These are phyloP conservation scores for Rousettus madagascariensis DNA, from an alignment of 2,797 vertebrate species.

Conservation along the genomic window DNA sequence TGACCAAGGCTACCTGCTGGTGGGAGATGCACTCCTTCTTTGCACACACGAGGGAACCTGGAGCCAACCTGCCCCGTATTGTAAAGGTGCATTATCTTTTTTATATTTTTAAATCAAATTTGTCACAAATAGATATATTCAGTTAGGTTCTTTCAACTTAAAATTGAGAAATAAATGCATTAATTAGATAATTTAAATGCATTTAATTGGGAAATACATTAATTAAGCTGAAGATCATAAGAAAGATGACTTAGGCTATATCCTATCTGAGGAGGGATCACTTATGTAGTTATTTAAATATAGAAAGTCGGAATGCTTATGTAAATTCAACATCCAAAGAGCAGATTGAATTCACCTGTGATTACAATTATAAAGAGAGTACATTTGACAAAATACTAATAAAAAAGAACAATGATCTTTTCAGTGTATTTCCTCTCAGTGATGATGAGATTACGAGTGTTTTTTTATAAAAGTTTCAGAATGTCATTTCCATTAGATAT, in stretches of 20 bases:
- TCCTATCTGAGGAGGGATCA: neutral
- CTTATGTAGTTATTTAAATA: neutral
- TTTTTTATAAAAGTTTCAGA: neutral
- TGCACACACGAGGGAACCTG: constrained; percentile 68
- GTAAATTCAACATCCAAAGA: constrained; percentile 18
- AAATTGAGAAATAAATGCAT: constrained; percentile 5
- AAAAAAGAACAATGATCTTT: neutral
- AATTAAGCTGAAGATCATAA: neutral
- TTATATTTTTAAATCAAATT: neutral
- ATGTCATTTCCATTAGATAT: neutral
- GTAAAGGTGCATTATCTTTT: constrained; percentile 61
- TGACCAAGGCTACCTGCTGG: constrained; percentile 60
- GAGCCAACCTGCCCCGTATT: constrained; percentile 58
- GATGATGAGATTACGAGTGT: neutral
- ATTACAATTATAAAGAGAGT: neutral
- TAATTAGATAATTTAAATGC: neutral
- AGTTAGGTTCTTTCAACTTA: neutral
- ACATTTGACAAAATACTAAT: neutral
- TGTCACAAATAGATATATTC: neutral
- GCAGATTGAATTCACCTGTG: neutral
- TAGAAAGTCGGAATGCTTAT: neutral
- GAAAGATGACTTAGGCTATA: neutral
- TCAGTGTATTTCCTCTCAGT: neutral
- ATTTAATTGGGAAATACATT: neutral
- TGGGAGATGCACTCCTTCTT: constrained; percentile 50